phyloP scores from a whole-genome alignment of 2,888 invertebrate genomes.

The Ferdinandea cuprea region DNA sequence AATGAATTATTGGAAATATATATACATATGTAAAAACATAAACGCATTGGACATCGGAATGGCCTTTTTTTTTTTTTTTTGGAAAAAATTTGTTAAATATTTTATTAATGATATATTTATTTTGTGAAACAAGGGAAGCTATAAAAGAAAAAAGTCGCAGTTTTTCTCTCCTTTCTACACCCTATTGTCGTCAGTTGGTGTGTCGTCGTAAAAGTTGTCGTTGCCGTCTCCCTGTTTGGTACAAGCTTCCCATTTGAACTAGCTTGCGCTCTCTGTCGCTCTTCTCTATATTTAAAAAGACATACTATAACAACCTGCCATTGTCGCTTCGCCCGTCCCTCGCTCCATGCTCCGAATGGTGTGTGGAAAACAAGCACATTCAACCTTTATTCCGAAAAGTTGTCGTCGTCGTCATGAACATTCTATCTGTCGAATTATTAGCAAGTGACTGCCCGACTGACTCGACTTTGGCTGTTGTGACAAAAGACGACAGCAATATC shows the following conservation, averaged over 20 bases:
- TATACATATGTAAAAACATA: no score
- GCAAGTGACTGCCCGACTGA: slow-evolving; percentile 13
- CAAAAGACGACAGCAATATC: background rate
- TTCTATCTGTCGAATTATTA: slow-evolving; percentile 26
- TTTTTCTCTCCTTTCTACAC: slow-evolving; percentile 66
- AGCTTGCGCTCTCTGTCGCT: slow-evolving; percentile 68
- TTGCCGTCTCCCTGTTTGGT: slow-evolving; percentile 57
- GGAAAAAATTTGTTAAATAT: slow-evolving; percentile 26
- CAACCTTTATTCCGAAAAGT: slow-evolving; percentile 62
- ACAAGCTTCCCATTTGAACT: slow-evolving; percentile 68
- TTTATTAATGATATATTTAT: slow-evolving; percentile 14
- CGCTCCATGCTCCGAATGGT: slow-evolving; percentile 42
- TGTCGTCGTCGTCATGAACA: slow-evolving; percentile 31
- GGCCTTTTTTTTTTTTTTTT: background rate
- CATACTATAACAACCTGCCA: slow-evolving; percentile 67
- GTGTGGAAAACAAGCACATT: slow-evolving; percentile 60
- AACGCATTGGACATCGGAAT: background rate
- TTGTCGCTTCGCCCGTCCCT: slow-evolving; percentile 27
- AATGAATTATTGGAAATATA: no score
- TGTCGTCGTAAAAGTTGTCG: slow-evolving; percentile 10
- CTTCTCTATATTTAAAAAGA: slow-evolving; percentile 63
- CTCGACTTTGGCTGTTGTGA: slow-evolving; percentile 1
- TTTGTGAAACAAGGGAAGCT: slow-evolving; percentile 19
- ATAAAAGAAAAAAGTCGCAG: slow-evolving; percentile 38
- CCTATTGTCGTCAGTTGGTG: slow-evolving; percentile 59